A percentile compares a stretch with the other conserved stretches of the same genome.
phyloP scores from a whole-genome alignment of 2,888 invertebrate species.

The Limenitis camilla region DNA sequence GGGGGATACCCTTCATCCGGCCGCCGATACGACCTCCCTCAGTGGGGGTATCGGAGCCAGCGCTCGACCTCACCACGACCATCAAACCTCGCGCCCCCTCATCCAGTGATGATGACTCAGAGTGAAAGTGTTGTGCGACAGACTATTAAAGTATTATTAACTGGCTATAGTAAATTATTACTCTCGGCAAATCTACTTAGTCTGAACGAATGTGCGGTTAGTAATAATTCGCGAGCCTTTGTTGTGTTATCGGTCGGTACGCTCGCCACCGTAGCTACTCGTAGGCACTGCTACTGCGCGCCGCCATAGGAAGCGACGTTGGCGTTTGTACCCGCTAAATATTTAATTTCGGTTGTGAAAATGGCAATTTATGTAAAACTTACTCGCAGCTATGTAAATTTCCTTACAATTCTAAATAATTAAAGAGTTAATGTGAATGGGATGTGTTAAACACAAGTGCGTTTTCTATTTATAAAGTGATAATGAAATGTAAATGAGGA shows the following conservation, averaged over 20 bases:
- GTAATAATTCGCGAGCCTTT: constrained; percentile 51
- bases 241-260: constrained; percentile 50
- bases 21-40: constrained; percentile 18
- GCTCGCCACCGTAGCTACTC: constrained; percentile 19
- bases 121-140: constrained; percentile 67
- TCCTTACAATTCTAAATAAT: constrained; percentile 57
- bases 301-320: constrained; percentile 8
- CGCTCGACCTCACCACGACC: constrained; percentile 53
- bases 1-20: constrained; percentile 29
- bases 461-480: constrained; percentile 56
- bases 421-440: constrained; percentile 52
- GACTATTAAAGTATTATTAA: constrained; percentile 42
- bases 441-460: constrained; percentile 68
- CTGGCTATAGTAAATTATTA: constrained; percentile 44
- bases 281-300: background rate
- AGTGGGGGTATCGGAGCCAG: constrained; percentile 39
- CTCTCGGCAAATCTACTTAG: constrained; percentile 31
- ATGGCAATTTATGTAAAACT: constrained; percentile 71
- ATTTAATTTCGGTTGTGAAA: constrained; percentile 76
- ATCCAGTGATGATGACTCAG: constrained; percentile 40
- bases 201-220: constrained; percentile 29
- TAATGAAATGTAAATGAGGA: constrained; percentile 40
- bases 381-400: constrained; percentile 64
- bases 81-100: constrained; percentile 38
- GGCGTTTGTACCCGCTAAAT: constrained; percentile 52